Conservation (phyloP, 1,140 invertebrate species). For the Zeugodacus cucurbitae region DNA sequence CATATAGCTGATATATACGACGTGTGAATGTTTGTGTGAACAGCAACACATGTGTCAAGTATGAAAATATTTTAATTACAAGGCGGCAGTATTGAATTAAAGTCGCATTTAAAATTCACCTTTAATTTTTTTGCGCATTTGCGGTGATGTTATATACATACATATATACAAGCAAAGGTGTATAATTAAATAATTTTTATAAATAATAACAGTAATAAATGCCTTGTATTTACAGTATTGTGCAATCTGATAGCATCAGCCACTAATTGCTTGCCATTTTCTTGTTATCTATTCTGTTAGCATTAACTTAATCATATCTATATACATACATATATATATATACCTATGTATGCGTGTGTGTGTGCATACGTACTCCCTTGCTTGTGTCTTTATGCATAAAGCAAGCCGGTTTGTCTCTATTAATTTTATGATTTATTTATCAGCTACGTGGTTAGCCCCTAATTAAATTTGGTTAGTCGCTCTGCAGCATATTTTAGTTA, state of each 20-base stretch:
- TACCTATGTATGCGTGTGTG: neutral
- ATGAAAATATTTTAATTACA: neutral
- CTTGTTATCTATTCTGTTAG: neutral
- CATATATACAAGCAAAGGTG: neutral
- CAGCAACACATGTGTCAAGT: neutral
- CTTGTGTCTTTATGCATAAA: neutral
- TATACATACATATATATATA: too few relatives aligned
- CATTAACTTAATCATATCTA: too few relatives aligned
- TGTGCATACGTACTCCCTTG: neutral
- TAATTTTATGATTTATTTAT: neutral
- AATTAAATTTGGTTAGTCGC: neutral
- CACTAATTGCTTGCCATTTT: neutral
- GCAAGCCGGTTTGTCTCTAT: neutral
- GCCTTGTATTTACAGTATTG: neutral
- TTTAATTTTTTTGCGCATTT: too few relatives aligned
- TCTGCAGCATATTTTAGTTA: too few relatives aligned
- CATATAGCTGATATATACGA: too few relatives aligned
- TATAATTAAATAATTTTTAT: neutral
- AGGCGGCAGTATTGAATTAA: neutral
- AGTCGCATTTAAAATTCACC: neutral
- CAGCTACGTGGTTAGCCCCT: neutral
- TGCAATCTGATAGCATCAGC: neutral
- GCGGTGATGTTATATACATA: neutral
- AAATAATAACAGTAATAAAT: neutral
- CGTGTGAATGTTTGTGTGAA: neutral